phyloP scores from a whole-genome alignment of 2,888 invertebrate species.

The Ferrisia virgata region DNA sequence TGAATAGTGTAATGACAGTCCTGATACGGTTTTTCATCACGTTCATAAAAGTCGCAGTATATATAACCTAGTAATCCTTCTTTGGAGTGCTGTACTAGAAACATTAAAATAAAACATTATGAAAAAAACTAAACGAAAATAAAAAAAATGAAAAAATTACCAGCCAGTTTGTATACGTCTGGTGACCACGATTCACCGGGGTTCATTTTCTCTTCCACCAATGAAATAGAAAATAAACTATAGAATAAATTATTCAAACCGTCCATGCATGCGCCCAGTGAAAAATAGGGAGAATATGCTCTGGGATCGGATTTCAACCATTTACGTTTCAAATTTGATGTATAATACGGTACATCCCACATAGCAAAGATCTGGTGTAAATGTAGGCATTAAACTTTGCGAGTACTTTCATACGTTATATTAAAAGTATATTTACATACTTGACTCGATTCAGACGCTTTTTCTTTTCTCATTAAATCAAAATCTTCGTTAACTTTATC shows the following conservation, averaged over 20 bases:
- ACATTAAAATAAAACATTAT: background rate
- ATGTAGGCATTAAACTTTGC: no score
- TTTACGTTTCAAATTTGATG: constrained; percentile 68
- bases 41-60: constrained; percentile 94
- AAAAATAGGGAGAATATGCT: constrained; percentile 82
- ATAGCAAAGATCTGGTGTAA: constrained; percentile 51
- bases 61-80: constrained; percentile 87
- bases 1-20: constrained; percentile 99
- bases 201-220: constrained; percentile 69
- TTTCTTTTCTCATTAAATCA: constrained; percentile 71
- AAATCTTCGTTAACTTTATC: constrained; percentile 73
- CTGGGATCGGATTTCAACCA: constrained; percentile 67
- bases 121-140: background rate
- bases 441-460: constrained; percentile 54
- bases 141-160: constrained; percentile 49
- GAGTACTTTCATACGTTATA: no score
- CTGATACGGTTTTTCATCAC: constrained; percentile 88
- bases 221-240: constrained; percentile 74
- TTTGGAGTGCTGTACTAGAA: constrained; percentile 70
- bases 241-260: constrained; percentile 88
- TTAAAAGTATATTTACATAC: no score
- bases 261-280: constrained; percentile 93
- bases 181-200: constrained; percentile 83
- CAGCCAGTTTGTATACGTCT: constrained; percentile 86
- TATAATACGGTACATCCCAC: constrained; percentile 90